Percentiles rank a stretch among this genome's conserved stretches.
These are phyloP conservation scores for Molanna angustata DNA, from an alignment of 2,888 invertebrate species.

Conservation along the genomic window DNA sequence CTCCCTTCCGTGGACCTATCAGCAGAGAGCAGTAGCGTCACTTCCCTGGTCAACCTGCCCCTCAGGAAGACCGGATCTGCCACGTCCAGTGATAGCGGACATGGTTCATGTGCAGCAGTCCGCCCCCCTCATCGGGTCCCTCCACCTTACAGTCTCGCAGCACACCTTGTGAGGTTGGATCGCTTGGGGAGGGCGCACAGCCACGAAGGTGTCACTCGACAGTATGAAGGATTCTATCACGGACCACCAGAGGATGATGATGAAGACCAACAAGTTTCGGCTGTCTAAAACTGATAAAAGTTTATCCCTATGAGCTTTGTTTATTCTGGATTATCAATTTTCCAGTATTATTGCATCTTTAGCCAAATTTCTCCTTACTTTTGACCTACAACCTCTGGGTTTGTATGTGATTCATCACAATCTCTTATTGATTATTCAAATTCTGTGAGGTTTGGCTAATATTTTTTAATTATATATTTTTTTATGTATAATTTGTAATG, in stretches of 20 bases:
- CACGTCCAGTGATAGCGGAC: constrained; percentile 87
- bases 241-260: constrained; percentile 53
- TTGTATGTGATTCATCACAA: too few relatives aligned
- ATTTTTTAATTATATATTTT: too few relatives aligned
- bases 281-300: too few relatives aligned
- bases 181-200: constrained; percentile 81
- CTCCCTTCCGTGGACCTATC: constrained; percentile 85
- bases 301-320: too few relatives aligned
- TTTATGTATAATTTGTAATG: too few relatives aligned
- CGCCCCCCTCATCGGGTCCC: constrained; percentile 70
- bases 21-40: constrained; percentile 93
- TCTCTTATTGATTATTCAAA: too few relatives aligned
- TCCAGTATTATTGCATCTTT: too few relatives aligned
- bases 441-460: too few relatives aligned
- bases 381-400: too few relatives aligned
- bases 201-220: constrained; percentile 79
- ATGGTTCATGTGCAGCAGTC: constrained; percentile 47
- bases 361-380: too few relatives aligned
- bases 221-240: constrained; percentile 64
- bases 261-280: constrained; percentile 55
- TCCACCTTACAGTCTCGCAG: constrained; percentile 80
- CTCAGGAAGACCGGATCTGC: constrained; percentile 87
- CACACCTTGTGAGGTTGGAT: constrained; percentile 78
- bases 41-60: constrained; percentile 87
- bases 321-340: too few relatives aligned